These are phyloP conservation scores for Ammospiza caudacuta DNA, from an alignment of 2,113 vertebrate species.

Conservation along the genomic window DNA sequence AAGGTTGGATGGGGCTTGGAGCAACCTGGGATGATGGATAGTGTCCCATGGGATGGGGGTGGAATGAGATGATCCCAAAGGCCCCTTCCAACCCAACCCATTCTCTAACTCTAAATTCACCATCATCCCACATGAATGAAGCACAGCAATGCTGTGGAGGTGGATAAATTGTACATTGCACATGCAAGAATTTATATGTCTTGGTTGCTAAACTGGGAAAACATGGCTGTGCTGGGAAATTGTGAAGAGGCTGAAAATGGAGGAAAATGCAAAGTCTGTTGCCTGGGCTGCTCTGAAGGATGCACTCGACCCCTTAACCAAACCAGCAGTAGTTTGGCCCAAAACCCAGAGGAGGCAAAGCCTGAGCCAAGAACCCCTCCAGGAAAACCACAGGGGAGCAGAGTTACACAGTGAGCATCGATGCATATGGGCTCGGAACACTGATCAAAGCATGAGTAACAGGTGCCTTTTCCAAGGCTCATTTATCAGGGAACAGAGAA, in stretches of 20 bases:
- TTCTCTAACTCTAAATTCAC: not conserved
- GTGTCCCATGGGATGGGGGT: not conserved
- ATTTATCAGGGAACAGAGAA: not conserved
- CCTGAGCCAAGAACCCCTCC: not conserved
- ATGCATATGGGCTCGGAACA: not conserved
- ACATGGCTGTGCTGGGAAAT: not conserved
- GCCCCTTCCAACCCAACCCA: not conserved
- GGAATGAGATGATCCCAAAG: not conserved
- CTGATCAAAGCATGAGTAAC: not conserved
- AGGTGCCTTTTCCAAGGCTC: not conserved
- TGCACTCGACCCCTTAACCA: not conserved
- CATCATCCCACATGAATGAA: not conserved
- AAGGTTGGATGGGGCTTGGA: not conserved
- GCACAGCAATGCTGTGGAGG: rapidly evolving
- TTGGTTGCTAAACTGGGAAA: not conserved
- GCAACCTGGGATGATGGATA: rapidly evolving
- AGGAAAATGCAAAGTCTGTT: not conserved
- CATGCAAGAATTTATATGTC: rapidly evolving
- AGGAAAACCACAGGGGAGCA: not conserved
- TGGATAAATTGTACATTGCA: not conserved
- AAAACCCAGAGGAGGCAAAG: not conserved
- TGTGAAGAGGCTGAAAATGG: not conserved
- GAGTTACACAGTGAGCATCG: not conserved
- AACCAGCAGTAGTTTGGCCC: not conserved
- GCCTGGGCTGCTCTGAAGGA: not conserved